phyloP scores from a whole-genome alignment of 2,888 invertebrate genomes.

The Eristalinus sepulchralis region DNA sequence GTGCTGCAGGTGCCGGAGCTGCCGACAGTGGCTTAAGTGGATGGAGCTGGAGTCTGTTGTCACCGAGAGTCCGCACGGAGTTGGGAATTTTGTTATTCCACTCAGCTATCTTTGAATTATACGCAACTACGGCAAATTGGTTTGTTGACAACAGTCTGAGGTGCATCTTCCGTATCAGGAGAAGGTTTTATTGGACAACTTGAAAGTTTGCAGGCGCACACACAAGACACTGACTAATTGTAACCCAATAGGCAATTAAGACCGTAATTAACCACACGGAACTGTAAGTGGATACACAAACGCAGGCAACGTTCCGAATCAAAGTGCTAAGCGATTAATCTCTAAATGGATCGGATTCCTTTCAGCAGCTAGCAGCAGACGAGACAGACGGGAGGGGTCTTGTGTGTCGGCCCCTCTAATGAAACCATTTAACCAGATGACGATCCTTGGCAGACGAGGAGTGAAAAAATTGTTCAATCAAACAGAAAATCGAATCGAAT shows the following conservation, averaged over 20 bases:
- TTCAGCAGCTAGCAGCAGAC: not conserved
- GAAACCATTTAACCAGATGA: slow-evolving; percentile 63
- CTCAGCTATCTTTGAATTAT: slow-evolving; percentile 36
- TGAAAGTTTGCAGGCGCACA: slow-evolving; percentile 15
- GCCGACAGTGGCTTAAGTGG: not conserved
- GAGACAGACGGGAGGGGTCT: not conserved
- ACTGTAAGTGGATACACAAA: slow-evolving; percentile 7
- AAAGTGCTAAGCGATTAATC: slow-evolving; percentile 27
- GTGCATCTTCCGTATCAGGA: not conserved
- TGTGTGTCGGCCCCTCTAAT: slow-evolving; percentile 40
- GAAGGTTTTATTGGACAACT: slow-evolving; percentile 44
- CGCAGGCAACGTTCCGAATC: slow-evolving; percentile 4
- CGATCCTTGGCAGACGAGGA: slow-evolving; percentile 35
- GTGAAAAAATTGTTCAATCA: slow-evolving; percentile 71
- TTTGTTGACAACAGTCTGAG: slow-evolving; percentile 63
- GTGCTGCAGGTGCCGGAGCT: not conserved
- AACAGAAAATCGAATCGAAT: slow-evolving; percentile 70
- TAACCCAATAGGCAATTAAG: slow-evolving; percentile 11
- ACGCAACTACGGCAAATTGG: slow-evolving; percentile 54
- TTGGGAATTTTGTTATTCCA: slow-evolving; percentile 17
- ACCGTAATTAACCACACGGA: slow-evolving; percentile 18
- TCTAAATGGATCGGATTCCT: slow-evolving; percentile 1
- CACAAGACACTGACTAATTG: slow-evolving; percentile 28
- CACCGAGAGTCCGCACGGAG: not conserved
- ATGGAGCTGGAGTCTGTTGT: not conserved